Evolutionary conservation across 2,888 invertebrate species (phyloP).

Genomic region (Neelides folsomi): DNA sequence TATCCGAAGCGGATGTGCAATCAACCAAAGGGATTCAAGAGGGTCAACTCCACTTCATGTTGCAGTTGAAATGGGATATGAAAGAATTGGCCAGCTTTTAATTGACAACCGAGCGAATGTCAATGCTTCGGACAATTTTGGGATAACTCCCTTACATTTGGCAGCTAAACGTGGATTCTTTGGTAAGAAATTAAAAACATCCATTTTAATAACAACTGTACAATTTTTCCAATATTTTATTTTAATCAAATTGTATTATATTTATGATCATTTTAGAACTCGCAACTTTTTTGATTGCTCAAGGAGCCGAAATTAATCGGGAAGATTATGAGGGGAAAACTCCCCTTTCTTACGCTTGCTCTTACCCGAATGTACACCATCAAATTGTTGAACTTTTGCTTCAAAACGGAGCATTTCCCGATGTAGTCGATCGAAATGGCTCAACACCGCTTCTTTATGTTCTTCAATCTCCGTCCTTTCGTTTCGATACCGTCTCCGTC

Average conservation of each 20-base stretch:
- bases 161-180: slow-evolving; percentile 21
- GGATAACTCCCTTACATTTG: slow-evolving; percentile 24
- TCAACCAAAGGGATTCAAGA: slow-evolving; percentile 26
- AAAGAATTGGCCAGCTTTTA: slow-evolving; percentile 20
- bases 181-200: slow-evolving; percentile 11
- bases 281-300: slow-evolving; percentile 12
- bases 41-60: slow-evolving; percentile 23
- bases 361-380: slow-evolving; percentile 14
- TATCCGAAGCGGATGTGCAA: slow-evolving; percentile 23
- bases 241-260: neutral
- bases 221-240: neutral
- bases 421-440: slow-evolving; percentile 24
- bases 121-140: slow-evolving; percentile 23
- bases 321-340: slow-evolving; percentile 23
- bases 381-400: slow-evolving; percentile 23
- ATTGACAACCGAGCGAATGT: slow-evolving; percentile 25
- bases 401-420: slow-evolving; percentile 20
- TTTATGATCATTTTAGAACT: slow-evolving; percentile 4
- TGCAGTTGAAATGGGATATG: slow-evolving; percentile 28
- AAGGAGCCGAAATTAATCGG: slow-evolving; percentile 25
- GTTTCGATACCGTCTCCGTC: slow-evolving; percentile 19
- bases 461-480: slow-evolving; percentile 20
- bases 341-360: slow-evolving; percentile 23
- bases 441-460: slow-evolving; percentile 21
- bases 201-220: neutral